Conservation (phyloP, 2,113 vertebrate genomes). For the Zonotrichia leucophrys region DNA sequence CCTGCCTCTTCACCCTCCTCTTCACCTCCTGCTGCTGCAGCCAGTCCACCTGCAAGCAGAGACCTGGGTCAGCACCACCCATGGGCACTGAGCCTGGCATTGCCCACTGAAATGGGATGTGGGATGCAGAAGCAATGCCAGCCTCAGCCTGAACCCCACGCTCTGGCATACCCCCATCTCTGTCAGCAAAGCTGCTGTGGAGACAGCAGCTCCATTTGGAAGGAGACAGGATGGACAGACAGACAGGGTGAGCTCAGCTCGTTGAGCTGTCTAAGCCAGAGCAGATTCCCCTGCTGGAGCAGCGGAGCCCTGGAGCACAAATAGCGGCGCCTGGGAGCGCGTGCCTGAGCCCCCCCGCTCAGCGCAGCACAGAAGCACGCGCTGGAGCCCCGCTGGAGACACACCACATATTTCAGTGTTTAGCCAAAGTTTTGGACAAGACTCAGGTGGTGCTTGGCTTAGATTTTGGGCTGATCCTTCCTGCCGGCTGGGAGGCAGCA, state of each 20-base stretch:
- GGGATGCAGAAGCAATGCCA: background rate
- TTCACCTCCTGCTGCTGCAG: conserved; percentile 89
- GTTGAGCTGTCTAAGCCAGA: background rate
- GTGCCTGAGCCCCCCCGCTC: background rate
- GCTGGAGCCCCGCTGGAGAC: background rate
- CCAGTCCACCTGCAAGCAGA: conserved; percentile 83
- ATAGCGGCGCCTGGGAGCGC: background rate
- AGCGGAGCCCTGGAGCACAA: background rate
- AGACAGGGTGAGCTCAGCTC: background rate
- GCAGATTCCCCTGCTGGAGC: background rate
- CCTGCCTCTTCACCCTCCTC: conserved; percentile 82
- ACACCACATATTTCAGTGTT: background rate
- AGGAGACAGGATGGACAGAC: background rate
- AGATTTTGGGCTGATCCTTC: background rate
- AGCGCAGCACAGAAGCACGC: background rate
- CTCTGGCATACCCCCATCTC: background rate
- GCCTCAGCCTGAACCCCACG: rapidly evolving
- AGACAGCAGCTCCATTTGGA: background rate
- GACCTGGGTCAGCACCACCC: background rate
- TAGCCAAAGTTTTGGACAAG: background rate
- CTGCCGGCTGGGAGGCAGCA: background rate
- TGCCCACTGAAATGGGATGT: background rate
- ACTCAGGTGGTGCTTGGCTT: conserved; percentile 1
- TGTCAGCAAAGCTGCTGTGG: background rate
- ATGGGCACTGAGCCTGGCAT: rapidly evolving